A percentile compares a stretch with the other conserved stretches of the same genome.
phyloP scores from a whole-genome alignment of 2,888 invertebrate species.

The Drosophila neotestacea region DNA sequence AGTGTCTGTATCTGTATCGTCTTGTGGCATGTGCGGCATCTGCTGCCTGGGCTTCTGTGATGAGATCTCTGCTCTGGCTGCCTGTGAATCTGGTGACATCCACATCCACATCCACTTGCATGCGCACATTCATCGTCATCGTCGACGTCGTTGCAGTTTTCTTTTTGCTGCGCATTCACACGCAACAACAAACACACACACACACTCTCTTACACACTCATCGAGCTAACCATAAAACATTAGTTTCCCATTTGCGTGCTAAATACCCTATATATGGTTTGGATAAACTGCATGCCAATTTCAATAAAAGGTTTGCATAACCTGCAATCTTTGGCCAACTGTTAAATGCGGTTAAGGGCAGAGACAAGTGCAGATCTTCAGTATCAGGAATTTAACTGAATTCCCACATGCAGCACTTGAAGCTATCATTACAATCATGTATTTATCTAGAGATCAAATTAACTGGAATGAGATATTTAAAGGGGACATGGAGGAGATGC shows the following conservation, averaged over 20 bases:
- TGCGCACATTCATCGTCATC: constrained; percentile 70
- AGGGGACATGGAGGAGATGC: constrained; percentile 1
- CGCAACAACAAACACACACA: constrained; percentile 50
- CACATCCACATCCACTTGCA: constrained; percentile 79
- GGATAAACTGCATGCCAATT: constrained; percentile 44
- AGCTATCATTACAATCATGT: constrained; percentile 13
- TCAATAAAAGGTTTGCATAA: constrained; percentile 35
- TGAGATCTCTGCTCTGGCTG: constrained; percentile 58
- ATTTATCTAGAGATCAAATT: constrained; percentile 14
- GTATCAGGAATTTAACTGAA: constrained; percentile 33
- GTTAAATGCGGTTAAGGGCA: constrained; percentile 39
- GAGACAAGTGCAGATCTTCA: constrained; percentile 12
- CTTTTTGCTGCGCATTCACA: constrained; percentile 64
- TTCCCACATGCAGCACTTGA: background rate
- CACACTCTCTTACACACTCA: constrained; percentile 43
- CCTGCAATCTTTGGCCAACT: constrained; percentile 15
- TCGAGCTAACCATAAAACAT: constrained; percentile 74
- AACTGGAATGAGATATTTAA: background rate
- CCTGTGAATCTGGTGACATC: constrained; percentile 72
- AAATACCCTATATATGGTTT: constrained; percentile 72
- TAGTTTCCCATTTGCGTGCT: constrained; percentile 80
- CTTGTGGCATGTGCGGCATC: constrained; percentile 81
- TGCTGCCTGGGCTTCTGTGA: constrained; percentile 74
- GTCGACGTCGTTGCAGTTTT: constrained; percentile 35
- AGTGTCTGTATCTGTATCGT: constrained; percentile 76